Evolutionary conservation across 2,888 invertebrate species (phyloP).

Genomic region (Mythimna lalbum): DNA sequence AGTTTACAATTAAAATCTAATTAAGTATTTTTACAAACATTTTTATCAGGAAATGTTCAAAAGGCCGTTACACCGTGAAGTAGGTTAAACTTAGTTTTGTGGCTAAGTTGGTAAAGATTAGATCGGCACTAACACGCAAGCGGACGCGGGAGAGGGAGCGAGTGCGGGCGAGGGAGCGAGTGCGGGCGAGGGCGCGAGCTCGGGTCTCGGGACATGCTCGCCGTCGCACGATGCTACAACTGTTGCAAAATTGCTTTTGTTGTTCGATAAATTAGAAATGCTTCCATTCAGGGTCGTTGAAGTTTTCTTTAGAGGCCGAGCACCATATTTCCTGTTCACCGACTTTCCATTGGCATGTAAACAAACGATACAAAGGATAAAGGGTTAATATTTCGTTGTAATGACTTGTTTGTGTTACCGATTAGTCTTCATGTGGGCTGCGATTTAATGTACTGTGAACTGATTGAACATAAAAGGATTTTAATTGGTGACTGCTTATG

Average conservation of each 20-base stretch:
- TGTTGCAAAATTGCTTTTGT: conserved; percentile 83
- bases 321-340: conserved; percentile 71
- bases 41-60: conserved; percentile 68
- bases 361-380: conserved; percentile 48
- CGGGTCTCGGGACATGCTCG: conserved; percentile 61
- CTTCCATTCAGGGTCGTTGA: conserved; percentile 71
- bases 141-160: conserved; percentile 18
- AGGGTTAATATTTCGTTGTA: conserved; percentile 44
- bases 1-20: conserved; percentile 64
- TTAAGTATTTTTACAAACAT: conserved; percentile 65
- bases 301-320: conserved; percentile 70
- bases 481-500: conserved; percentile 37
- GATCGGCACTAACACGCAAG: conserved; percentile 75
- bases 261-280: conserved; percentile 80
- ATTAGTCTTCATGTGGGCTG: conserved; percentile 42
- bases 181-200: neutral
- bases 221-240: conserved; percentile 72
- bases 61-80: conserved; percentile 71
- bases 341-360: conserved; percentile 58
- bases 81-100: conserved; percentile 80
- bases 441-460: conserved; percentile 47
- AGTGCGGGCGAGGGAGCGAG: conserved; percentile 17
- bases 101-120: conserved; percentile 78
- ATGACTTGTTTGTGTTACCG: conserved; percentile 44
- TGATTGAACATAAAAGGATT: conserved; percentile 54